Evolutionary conservation across 2,113 vertebrate species (phyloP).

Genomic region (Vulpes ferrilata): DNA sequence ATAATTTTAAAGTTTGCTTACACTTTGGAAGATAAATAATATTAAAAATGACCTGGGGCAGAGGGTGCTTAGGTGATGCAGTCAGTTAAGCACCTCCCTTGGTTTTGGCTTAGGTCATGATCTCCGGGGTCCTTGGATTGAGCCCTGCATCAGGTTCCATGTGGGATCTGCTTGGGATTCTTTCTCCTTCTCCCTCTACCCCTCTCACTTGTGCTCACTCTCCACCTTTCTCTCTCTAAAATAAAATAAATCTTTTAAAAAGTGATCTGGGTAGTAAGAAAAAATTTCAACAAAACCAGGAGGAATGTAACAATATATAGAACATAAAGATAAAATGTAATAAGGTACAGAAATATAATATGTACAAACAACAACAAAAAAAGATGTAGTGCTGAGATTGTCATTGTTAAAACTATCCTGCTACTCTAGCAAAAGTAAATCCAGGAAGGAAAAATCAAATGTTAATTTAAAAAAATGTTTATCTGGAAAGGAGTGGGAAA

Average conservation of each 20-base stretch:
- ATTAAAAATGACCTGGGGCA: not conserved
- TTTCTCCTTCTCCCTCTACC: not conserved
- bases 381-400: not conserved
- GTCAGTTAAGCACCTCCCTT: not conserved
- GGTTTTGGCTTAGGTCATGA: not conserved
- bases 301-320: not conserved
- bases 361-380: not conserved
- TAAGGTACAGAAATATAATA: not conserved
- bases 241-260: not conserved
- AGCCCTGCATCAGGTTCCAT: not conserved
- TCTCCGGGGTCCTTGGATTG: not conserved
- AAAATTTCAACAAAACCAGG: not conserved
- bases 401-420: not conserved
- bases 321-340: slow-evolving; percentile 3
- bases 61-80: not conserved
- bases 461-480: not conserved
- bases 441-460: not conserved
- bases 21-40: not conserved
- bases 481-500: not conserved
- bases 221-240: not conserved
- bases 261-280: not conserved
- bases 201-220: not conserved
- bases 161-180: not conserved
- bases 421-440: slow-evolving; percentile 25
- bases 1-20: not conserved